Percentiles rank a stretch among this genome's conserved stretches.
Evolutionary conservation across 2,888 invertebrate genomes (phyloP).

Genomic region (Patella pellucida): DNA sequence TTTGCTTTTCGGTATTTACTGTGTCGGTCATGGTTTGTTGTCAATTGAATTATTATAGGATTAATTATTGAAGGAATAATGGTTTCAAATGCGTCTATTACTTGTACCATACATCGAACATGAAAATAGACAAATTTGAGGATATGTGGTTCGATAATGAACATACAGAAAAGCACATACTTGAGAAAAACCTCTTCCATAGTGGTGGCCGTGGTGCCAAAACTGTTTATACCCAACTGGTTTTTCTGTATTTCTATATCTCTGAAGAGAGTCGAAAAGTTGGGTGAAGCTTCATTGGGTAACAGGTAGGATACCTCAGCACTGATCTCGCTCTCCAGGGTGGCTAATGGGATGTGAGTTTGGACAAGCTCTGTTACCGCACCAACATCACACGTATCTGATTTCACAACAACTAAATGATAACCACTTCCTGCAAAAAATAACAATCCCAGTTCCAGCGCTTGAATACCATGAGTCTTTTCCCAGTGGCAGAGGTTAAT

Average conservation of each 20-base stretch:
- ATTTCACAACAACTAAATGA: constrained; percentile 79
- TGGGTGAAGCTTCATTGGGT: constrained; percentile 56
- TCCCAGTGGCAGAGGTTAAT: no score
- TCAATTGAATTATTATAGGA: no score
- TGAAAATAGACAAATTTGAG: no score
- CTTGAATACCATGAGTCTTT: no score
- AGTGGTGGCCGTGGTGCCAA: constrained; percentile 87
- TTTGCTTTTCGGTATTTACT: no score
- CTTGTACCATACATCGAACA: no score
- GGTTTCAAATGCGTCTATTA: no score
- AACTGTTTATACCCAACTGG: constrained; percentile 80
- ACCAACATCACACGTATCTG: constrained; percentile 71
- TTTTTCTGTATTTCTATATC: constrained; percentile 61
- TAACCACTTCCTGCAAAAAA: constrained; percentile 82
- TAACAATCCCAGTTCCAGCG: no score
- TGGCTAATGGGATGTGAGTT: constrained; percentile 78
- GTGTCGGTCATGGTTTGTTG: no score
- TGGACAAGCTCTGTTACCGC: constrained; percentile 77
- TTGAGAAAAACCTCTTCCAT: constrained; percentile 83
- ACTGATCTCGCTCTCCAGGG: constrained; percentile 73
- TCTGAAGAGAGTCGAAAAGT: constrained; percentile 58
- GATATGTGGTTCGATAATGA: not conserved
- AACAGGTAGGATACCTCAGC: constrained; percentile 65
- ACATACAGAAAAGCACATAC: constrained; percentile 41
- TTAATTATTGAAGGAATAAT: no score